Base-by-base conservation (phyloP, 2,888 invertebrate genomes). In the Epirrhoe alternata region DNA sequence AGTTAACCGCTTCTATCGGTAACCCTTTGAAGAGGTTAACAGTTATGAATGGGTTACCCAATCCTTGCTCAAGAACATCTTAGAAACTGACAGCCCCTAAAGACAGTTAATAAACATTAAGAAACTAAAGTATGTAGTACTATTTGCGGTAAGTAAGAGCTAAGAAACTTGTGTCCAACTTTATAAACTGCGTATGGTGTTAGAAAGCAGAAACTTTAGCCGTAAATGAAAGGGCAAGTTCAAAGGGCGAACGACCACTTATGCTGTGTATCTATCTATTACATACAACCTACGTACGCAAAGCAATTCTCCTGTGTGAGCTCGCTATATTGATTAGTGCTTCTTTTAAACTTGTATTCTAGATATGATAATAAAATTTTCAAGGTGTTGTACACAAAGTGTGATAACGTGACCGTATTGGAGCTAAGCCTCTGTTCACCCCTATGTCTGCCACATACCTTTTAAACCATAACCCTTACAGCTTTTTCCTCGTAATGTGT, bases 211-310 rank as follows among this genome's bases (percentile, higher is more conserved):
- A 45, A 62, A 63, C 63, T 50, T 62, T 33, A 57, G 50, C 61
- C 62, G 55, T 56, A 60, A 68, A 64, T 62, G 60, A 68, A 58
- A 66, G 70, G 68, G 69, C 68, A 59, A 70, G 74, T 66, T 72
- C 68, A 68, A 65, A 72, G 66, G 69, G 64, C 68, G n/a, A 54
- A 61, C 42, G 61, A 64, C 68, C 63, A 60, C 60, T 63, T 52
- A 60, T 5, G 38, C 31, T 31, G 16, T 30, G 45, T 38, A 38
- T 10, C 12, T 42, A 42, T 38, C 38, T 59, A n/a, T 12, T 45
- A 51, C 17, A 17, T 17, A 24, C 12, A 10, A 47, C 7, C 33
- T 47, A 56, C 8, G 10, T 42, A 10, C n/a, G 10, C 16, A 16
- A 47, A 45, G 14, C 16, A 6, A 14, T 47, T 14, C 12, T 42